Evolutionary conservation across 2,113 vertebrate species (phyloP).

Genomic region (Neotoma lepida): DNA sequence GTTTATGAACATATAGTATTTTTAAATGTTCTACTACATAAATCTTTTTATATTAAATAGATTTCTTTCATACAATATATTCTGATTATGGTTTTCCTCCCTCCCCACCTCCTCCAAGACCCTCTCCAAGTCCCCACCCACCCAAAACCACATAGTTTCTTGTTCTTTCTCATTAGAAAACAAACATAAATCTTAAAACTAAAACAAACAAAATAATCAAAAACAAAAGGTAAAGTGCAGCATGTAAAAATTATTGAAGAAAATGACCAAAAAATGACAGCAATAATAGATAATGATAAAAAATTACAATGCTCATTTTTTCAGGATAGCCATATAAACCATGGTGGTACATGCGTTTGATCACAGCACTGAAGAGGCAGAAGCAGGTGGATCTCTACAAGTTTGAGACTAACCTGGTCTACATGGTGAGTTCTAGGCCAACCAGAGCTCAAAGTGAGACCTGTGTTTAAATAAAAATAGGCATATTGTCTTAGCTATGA

Average conservation of each 20-base stretch:
- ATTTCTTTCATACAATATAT: not conserved
- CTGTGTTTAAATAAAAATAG: not conserved
- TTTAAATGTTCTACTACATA: not conserved
- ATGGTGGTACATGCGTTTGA: not conserved
- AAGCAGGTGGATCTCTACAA: not conserved
- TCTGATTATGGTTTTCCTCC: not conserved
- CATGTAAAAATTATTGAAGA: not conserved
- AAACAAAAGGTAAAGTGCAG: not conserved
- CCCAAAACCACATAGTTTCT: not conserved
- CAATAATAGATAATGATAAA: not conserved
- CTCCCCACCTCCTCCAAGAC: not conserved
- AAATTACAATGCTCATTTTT: not conserved
- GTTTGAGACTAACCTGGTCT: not conserved
- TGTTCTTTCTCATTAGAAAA: not conserved
- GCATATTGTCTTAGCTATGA: not conserved
- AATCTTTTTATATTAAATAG: not conserved
- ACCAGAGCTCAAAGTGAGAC: not conserved
- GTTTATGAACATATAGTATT: not conserved
- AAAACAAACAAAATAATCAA: slow-evolving; percentile 12
- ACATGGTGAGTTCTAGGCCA: not conserved
- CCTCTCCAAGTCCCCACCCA: not conserved
- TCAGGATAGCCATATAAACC: not conserved
- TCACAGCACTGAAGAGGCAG: not conserved
- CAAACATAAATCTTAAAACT: not conserved
- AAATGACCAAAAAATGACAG: not conserved